Base-by-base conservation (phyloP, 2,113 vertebrate species). In the Mormyrus iriodes region DNA sequence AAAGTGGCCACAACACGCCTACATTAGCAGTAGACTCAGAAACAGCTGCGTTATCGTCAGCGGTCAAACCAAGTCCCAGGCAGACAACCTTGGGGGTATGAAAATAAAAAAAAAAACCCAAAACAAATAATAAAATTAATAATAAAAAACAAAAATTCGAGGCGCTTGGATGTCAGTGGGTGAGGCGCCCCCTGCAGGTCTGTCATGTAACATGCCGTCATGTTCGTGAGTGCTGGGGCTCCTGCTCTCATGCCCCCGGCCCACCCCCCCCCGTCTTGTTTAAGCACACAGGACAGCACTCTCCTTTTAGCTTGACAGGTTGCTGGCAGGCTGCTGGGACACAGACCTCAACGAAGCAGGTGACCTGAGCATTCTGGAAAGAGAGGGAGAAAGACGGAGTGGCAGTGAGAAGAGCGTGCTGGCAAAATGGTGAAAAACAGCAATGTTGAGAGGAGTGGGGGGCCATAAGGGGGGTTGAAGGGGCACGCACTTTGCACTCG, bases 331-430 rank as follows among this genome's bases (percentile, higher is more conserved):
- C 91, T 0, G 92, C 83, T 0, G 94, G 93, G 0, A 91, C 96
- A 92, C 98, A 99, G 0, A 96, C 96, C 92, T 99, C 97, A 91
- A 99, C 96, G 0, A 98, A 97, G 93, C 98, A 99, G 46, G 98
- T 99, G 92, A 99, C 94, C 95, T 99, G 98, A 88, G 97, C 95
- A 3, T 94, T 95, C 98, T 99, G 94, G 10, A 6, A 24, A 53
- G 58, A 12, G 24, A 42, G 88, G n/a, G 31, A 86, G 31, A 3
- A 31, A 90, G 8, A 88, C 31, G 35, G 86, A 3, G 24, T 65
- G 61, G 27, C 24, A 65, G 46, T 48, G 17, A 73, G 46, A 89
- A 31, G 15, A 35, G 83, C 39, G 4, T n/a, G 49, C n/a, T 85
- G 35, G 35, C 5, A 19, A n/a, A 84, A n/a, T 21, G 15, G 7